phyloP scores from a whole-genome alignment of 2,113 vertebrate species.

The Rhinichthys klamathensis region DNA sequence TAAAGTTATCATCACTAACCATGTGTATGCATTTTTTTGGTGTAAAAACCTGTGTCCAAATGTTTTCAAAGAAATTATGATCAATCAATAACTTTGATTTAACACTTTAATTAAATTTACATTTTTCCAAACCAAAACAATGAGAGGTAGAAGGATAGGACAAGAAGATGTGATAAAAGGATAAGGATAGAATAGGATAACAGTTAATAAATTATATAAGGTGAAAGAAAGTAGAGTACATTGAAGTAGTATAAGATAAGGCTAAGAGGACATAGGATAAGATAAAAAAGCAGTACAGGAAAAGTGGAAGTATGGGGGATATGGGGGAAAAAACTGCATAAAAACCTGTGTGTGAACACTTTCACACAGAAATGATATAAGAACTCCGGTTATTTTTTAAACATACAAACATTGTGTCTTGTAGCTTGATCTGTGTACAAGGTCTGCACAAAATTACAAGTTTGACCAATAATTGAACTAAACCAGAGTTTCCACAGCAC shows the following conservation, averaged over 20 bases:
- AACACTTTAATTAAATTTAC: not conserved
- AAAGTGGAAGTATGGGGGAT: too few species aligned
- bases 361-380: too few species aligned
- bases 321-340: too few species aligned
- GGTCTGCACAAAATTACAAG: not conserved
- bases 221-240: not conserved
- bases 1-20: not conserved
- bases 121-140: not conserved
- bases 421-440: not conserved
- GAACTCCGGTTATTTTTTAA: not conserved
- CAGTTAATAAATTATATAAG: not conserved
- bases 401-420: not conserved
- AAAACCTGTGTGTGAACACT: too few species aligned
- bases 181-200: not conserved
- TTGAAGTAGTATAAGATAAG: not conserved
- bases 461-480: conserved; percentile 17
- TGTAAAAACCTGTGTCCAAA: not conserved
- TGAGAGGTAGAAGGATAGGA: not conserved
- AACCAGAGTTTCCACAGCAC: conserved; percentile 13
- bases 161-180: not conserved
- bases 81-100: not conserved
- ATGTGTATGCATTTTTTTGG: not conserved
- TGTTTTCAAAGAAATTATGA: not conserved
- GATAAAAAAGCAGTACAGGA: not conserved
- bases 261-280: not conserved